phyloP scores from a whole-genome alignment of 2,888 invertebrate species.

The Apamea epomidion region DNA sequence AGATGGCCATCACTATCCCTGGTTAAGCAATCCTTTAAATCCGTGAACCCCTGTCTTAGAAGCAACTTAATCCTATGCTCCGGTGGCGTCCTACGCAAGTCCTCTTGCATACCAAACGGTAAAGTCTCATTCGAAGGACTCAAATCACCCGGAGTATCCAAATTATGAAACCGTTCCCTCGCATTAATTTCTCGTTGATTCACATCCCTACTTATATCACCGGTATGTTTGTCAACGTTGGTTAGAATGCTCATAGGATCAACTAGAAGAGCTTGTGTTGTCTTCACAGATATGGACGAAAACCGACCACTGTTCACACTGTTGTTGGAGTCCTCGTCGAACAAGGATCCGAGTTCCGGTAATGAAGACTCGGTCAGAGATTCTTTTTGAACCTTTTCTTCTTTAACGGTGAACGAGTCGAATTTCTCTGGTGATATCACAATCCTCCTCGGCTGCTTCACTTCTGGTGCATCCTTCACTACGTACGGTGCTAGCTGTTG shows the following conservation, averaged over 20 bases:
- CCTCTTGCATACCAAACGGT: conserved; percentile 36
- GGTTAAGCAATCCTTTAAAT: conserved; percentile 76
- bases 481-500: conserved; percentile 74
- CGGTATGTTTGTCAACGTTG: conserved; percentile 60
- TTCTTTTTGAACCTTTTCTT: conserved; percentile 13
- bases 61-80: conserved; percentile 70
- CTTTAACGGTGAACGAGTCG: conserved; percentile 29
- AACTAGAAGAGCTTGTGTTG: conserved; percentile 62
- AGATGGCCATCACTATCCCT: conserved; percentile 78
- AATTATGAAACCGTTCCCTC: conserved; percentile 65
- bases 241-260: conserved; percentile 62
- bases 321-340: conserved; percentile 76
- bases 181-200: conserved; percentile 61
- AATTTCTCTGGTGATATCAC: conserved; percentile 71
- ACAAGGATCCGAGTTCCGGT: conserved; percentile 56
- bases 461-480: conserved; percentile 68
- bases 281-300: conserved; percentile 68
- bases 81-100: not conserved
- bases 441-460: conserved; percentile 65
- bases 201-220: conserved; percentile 65
- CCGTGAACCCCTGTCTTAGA: conserved; percentile 76
- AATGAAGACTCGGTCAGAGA: conserved; percentile 12
- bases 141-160: conserved; percentile 66
- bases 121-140: not conserved
- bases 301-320: conserved; percentile 69